Evolutionary conservation across 2,797 vertebrate genomes (phyloP).

Genomic region (Macropodus opercularis): DNA sequence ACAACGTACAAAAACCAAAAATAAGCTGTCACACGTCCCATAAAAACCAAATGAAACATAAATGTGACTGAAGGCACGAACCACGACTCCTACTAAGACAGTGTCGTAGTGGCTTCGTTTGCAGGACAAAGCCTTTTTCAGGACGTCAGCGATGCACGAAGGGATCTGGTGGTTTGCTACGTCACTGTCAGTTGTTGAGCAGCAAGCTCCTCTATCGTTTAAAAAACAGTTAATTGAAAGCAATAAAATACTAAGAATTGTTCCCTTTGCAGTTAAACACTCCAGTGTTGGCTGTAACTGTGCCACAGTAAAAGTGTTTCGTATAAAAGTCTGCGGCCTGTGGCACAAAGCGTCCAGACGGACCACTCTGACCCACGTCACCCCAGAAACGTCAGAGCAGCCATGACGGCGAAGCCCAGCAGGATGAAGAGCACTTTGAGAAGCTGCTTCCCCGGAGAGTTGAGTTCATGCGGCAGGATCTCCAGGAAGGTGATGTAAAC

Average conservation of each 20-base stretch:
- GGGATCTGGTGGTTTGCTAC: background rate
- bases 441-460: constrained; percentile 82
- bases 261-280: constrained; percentile 19
- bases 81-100: too few relatives aligned
- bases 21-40: background rate
- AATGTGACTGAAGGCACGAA: constrained; percentile 25
- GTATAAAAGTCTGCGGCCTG: background rate
- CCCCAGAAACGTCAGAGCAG: constrained; percentile 83
- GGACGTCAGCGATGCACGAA: constrained; percentile 22
- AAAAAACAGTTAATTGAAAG: constrained; percentile 24
- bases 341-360: background rate
- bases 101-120: constrained; percentile 10
- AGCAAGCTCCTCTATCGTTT: background rate
- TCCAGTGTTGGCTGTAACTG: constrained; percentile 7
- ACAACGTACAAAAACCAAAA: background rate
- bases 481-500: constrained; percentile 93
- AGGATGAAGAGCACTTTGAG: constrained; percentile 88
- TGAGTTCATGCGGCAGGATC: constrained; percentile 90
- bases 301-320: background rate
- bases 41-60: constrained; percentile 24
- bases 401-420: constrained; percentile 88
- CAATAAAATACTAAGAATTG: constrained; percentile 20
- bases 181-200: background rate
- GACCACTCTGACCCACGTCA: constrained; percentile 48
- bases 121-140: constrained; percentile 4